Conservation (phyloP, 2,888 invertebrate genomes). For the Chromoteleia sp. region DNA sequence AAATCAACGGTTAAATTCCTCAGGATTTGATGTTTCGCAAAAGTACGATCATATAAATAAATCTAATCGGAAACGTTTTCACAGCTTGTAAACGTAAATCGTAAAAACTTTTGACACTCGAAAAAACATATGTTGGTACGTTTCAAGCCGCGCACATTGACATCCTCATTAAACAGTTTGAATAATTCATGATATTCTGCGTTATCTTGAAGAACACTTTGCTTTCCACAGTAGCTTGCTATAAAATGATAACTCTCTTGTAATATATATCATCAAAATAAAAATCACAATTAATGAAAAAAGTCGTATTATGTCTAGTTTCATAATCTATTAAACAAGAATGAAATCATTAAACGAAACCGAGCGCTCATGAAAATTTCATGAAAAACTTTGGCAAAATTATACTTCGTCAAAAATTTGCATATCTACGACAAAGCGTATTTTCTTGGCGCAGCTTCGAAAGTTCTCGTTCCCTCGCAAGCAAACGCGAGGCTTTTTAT, state of each 20-base stretch:
- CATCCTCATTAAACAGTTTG: slow-evolving; percentile 53
- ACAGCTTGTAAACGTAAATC: slow-evolving; percentile 1
- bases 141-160: slow-evolving; percentile 43
- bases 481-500: slow-evolving; percentile 59
- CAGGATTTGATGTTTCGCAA: too few relatives aligned
- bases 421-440: slow-evolving; percentile 58
- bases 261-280: background rate
- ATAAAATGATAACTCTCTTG: slow-evolving; percentile 8
- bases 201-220: slow-evolving; percentile 38
- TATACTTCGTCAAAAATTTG: slow-evolving; percentile 55
- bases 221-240: slow-evolving; percentile 11
- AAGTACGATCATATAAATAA: too few relatives aligned
- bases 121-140: slow-evolving; percentile 26
- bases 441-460: slow-evolving; percentile 53
- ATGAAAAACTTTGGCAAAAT: slow-evolving; percentile 49
- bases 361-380: slow-evolving; percentile 40
- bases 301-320: background rate
- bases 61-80: slow-evolving; percentile 9
- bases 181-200: slow-evolving; percentile 55
- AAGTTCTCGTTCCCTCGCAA: slow-evolving; percentile 50
- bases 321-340: slow-evolving; percentile 6
- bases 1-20: too few relatives aligned
- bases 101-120: slow-evolving; percentile 29
- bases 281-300: background rate
- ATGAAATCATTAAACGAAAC: slow-evolving; percentile 19